Evolutionary conservation across 30 jellyfish, hydroid and myxozoan genomes (phyloP).

Genomic region (Aurelia aurita): DNA sequence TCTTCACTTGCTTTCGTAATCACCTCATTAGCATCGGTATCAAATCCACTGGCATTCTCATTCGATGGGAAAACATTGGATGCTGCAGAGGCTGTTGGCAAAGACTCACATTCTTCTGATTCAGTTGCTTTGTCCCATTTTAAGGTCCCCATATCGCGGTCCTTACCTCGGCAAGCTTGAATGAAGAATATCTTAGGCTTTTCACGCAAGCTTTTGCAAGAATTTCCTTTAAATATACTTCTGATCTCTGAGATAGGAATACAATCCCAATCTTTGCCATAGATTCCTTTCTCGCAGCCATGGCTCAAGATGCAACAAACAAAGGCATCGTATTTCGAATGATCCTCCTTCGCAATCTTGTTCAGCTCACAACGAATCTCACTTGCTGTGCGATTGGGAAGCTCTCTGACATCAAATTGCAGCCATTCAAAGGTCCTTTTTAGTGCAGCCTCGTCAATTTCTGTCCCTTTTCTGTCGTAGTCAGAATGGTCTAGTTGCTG

Average conservation of each 20-base stretch:
- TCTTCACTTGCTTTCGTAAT: too few relatives aligned
- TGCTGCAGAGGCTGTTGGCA: too few relatives aligned
- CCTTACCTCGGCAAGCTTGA: conserved; percentile 73
- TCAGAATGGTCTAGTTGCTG: background rate
- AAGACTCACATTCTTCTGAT: too few relatives aligned
- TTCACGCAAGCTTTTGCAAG: conserved; percentile 24
- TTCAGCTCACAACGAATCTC: conserved; percentile 10
- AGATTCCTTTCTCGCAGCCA: conserved; percentile 46
- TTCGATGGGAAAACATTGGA: too few relatives aligned
- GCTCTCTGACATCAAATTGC: conserved; percentile 8
- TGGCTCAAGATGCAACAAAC: conserved; percentile 72
- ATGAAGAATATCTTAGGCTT: conserved; percentile 78
- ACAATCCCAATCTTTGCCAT: conserved; percentile 58
- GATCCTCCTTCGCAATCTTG: conserved; percentile 41
- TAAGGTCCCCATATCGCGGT: conserved; percentile 1
- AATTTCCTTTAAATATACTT: conserved; percentile 17
- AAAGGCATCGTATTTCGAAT: conserved; percentile 57
- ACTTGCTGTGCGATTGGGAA: conserved; percentile 16
- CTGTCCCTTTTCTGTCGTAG: conserved; percentile 26
- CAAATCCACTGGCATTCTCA: too few relatives aligned
- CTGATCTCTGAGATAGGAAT: conserved; percentile 1
- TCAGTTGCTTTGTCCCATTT: too few relatives aligned
- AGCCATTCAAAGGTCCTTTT: conserved; percentile 45
- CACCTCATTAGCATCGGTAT: too few relatives aligned
- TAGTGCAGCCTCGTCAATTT: conserved; percentile 4